Conservation (phyloP, 2,888 invertebrate species). For the Cantharis flavilabris region DNA sequence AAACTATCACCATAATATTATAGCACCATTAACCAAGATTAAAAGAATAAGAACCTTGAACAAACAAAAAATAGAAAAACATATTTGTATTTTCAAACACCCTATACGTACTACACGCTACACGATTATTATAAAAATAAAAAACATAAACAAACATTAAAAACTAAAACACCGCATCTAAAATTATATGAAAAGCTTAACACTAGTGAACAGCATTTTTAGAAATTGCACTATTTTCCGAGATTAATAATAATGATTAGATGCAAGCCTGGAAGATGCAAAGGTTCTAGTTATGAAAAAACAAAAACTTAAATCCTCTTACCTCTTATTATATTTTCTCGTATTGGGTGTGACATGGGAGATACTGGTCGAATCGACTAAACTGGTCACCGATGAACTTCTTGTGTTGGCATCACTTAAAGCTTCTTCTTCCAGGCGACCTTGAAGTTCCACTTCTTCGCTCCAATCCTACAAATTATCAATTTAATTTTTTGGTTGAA, state of each 20-base stretch:
- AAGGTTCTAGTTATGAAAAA: not conserved
- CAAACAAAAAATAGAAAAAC: not conserved
- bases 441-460: slow-evolving; percentile 63
- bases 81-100: not conserved
- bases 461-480: slow-evolving; percentile 60
- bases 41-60: not conserved
- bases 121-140: not conserved
- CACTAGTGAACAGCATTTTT: not conserved
- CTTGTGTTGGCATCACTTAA: slow-evolving; percentile 57
- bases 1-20: not conserved
- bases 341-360: slow-evolving; percentile 35
- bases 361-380: slow-evolving; percentile 48
- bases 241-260: not conserved
- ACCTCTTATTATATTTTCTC: slow-evolving; percentile 48
- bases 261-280: not conserved
- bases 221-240: not conserved
- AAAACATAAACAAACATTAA: not conserved
- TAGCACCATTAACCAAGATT: not conserved
- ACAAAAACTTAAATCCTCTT: slow-evolving; percentile 4
- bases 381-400: slow-evolving; percentile 61
- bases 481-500: not conserved
- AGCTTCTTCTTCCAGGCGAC: slow-evolving; percentile 56
- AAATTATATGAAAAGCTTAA: not conserved
- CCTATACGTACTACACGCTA: not conserved
- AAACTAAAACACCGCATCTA: not conserved